These are phyloP conservation scores for Trachymyrmex septentrionalis DNA, from an alignment of 1,140 invertebrate species.

Conservation along the genomic window DNA sequence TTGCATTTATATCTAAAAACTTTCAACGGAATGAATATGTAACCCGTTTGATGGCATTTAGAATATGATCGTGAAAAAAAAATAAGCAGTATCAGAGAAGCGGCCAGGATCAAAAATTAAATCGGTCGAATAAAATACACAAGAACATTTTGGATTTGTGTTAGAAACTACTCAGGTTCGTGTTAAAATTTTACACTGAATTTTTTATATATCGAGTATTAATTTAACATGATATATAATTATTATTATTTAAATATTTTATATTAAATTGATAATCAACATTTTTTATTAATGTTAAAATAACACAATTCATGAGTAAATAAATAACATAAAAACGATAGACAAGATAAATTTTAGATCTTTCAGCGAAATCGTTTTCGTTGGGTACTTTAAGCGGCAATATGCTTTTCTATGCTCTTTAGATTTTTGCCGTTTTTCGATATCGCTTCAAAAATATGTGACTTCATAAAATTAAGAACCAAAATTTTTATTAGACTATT, in stretches of 20 bases:
- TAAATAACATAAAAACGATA: too few species aligned
- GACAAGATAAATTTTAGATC: too few species aligned
- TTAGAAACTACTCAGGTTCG: too few species aligned
- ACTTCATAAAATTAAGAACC: neutral
- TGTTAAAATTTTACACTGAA: too few species aligned
- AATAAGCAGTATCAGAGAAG: neutral
- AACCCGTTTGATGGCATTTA: slow-evolving; percentile 10
- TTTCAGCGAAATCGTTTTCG: too few species aligned
- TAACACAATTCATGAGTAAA: too few species aligned
- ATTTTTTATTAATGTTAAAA: too few species aligned
- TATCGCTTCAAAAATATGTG: slow-evolving; percentile 7
- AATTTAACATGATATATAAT: too few species aligned
- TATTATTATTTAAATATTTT: too few species aligned
- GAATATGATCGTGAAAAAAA: neutral
- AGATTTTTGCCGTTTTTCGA: slow-evolving; percentile 19
- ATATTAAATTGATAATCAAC: too few species aligned
- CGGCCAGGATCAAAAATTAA: neutral
- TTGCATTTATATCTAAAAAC: slow-evolving; percentile 52
- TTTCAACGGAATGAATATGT: slow-evolving; percentile 15
- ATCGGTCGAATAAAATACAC: neutral
- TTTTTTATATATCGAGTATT: too few species aligned
- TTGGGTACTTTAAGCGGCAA: neutral
- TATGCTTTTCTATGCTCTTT: neutral
- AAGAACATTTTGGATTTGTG: too few species aligned
- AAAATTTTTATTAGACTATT: slow-evolving; percentile 3